Evolutionary conservation across 2,888 invertebrate species (phyloP), one percentile per base, ranked within the genome.

Genomic region (Halictus quadricinctus): DNA sequence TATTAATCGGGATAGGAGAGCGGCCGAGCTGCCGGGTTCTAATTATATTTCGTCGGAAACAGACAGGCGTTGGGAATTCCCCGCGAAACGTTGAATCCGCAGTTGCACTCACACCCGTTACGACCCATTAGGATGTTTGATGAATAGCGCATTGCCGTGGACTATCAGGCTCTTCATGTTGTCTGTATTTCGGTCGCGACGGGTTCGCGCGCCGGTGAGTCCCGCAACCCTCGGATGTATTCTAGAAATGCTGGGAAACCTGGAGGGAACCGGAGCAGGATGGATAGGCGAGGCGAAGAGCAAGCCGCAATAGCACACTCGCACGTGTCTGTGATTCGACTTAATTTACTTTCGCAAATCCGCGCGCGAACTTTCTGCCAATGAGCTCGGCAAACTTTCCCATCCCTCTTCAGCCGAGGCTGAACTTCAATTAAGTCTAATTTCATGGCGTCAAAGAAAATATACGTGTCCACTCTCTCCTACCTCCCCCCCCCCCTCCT

Each of bases 81-180:
- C 36, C 13, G 12, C 66, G 73, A 41, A 79, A 87, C 72, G 69
- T 64, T 73, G 80, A 83, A 86, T 86, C 80, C 72, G 88, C 86
- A 88, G 83, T 83, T 76, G 73, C 82, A 77, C 82, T 73, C 74
- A 50, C 80, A 46, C 83, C 86, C 86, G 87, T 90, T 90, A 88
- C 90, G 80, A 80, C 75, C 86, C 89, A 90, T 90, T 90, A 89
- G 88, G 84, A 87, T 89, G 84, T 90, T 89, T 87, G 88, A 90
- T 88, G 88, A 91, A 88, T 89, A 88, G 85, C 84, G 79, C 87
- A 81, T 79, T 79, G 84, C 86, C 80, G 73, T 79, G 90, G 88
- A 86, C 85, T 88, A 88, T 88, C 88, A 80, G 81, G 72, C 80
- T 77, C 74, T 81, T 84, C 86, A 79, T 72, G 85, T 90, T 87